phyloP scores from a whole-genome alignment of 2,113 vertebrate species.

The Nesoenas mayeri region DNA sequence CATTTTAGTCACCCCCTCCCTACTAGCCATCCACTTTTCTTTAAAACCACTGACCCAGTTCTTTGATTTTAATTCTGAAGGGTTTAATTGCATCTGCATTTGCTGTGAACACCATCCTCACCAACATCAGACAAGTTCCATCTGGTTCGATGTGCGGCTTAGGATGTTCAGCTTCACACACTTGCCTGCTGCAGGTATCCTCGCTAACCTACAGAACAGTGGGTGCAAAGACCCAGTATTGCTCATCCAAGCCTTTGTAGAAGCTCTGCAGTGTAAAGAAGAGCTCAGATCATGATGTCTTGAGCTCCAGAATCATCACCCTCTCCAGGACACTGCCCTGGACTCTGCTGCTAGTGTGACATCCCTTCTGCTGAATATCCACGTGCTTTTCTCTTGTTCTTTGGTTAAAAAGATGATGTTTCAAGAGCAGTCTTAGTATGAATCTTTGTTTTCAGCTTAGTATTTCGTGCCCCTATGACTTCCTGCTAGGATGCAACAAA shows the following conservation, averaged over 20 bases:
- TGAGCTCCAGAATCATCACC: neutral
- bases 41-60: neutral
- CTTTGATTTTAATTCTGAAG: neutral
- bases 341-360: neutral
- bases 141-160: neutral
- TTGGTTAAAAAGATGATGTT: neutral
- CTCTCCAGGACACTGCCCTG: neutral
- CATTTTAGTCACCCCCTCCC: neutral
- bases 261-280: neutral
- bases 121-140: neutral
- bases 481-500: neutral
- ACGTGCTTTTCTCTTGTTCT: neutral
- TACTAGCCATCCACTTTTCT: neutral
- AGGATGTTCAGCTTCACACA: neutral
- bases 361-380: neutral
- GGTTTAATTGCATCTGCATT: neutral
- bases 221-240: neutral
- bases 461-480: neutral
- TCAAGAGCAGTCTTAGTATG: neutral
- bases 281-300: neutral
- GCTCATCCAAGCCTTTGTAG: neutral
- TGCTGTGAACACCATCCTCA: neutral
- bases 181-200: neutral
- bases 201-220: neutral
- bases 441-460: neutral